phyloP scores from a whole-genome alignment of 2,113 vertebrate species.

The Plecturocebus donacophilus region DNA sequence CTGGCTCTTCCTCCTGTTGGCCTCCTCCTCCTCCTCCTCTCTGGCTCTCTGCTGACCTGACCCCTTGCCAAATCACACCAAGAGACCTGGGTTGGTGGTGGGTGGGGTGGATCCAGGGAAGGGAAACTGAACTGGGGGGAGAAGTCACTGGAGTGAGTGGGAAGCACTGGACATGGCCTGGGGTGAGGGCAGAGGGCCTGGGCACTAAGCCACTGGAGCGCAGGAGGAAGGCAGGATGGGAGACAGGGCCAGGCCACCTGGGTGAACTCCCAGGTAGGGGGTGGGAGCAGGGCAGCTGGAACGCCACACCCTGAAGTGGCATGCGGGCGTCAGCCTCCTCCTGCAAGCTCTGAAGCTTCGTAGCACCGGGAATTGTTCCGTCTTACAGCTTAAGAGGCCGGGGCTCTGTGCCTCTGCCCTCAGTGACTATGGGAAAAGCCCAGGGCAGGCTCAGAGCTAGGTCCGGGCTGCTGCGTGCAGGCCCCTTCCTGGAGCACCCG shows the following conservation, averaged over 20 bases:
- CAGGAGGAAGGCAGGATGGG: too few species aligned
- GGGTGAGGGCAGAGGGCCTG: neutral
- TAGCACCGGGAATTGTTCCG: fast-evolving
- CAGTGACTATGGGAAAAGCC: fast-evolving
- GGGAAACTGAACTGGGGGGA: too few species aligned
- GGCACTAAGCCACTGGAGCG: neutral
- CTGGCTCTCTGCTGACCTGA: neutral
- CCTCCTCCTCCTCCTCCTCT: neutral
- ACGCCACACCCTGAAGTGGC: neutral
- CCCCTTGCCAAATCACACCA: neutral
- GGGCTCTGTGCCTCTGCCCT: neutral
- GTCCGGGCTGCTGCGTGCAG: neutral
- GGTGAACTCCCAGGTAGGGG: too few species aligned
- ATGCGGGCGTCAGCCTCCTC: fast-evolving
- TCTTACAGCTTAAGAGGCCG: fast-evolving
- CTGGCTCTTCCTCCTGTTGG: neutral
- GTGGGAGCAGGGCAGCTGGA: neutral
- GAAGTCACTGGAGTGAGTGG: neutral
- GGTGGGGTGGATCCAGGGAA: neutral
- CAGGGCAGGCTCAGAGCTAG: neutral
- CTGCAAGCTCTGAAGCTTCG: neutral
- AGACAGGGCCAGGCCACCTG: too few species aligned
- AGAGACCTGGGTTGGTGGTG: neutral
- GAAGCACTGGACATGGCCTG: neutral
- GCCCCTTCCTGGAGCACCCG: neutral